Base-by-base conservation (phyloP, 2,113 vertebrate species). In the Neofelis nebulosa region DNA sequence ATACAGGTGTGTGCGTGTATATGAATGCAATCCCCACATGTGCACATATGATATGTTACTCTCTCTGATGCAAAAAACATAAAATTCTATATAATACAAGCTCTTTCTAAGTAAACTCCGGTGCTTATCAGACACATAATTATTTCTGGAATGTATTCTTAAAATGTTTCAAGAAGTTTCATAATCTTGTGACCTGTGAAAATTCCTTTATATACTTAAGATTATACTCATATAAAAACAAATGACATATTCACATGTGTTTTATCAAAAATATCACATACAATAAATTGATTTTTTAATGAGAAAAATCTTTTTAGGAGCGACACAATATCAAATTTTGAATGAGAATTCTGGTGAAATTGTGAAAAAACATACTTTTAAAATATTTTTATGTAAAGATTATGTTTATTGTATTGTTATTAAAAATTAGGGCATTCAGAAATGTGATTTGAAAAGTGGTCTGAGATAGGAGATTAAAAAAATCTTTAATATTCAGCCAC, bases 401-500 rank as follows among this genome's bases (percentile, higher is more conserved):
- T 93, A 38, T 69, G 21, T 38, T 55, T 94, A 91, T 65, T 95
- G 31, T 50, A 81, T 79, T 94, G 36, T 94, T 95, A 93, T 94
- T 93, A 52, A 94, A 87, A 73, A 86, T 81, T 84, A 55, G 23
- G 31, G 13, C n/a, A 52, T 95, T 93, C 65, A 74, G 66, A 93
- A 41, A 91, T 69, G 27, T 95, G 36, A 97, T 95, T 95, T 97
- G 76, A 80, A 96, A 91, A 95, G 48, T 91, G 29, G 1, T 63
- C 33, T 66, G 74, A 84, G n/a, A 91, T 78, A 52, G 15, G 71
- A 63, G 79, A 93, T 91, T 11, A 45, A 94, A 97, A 95, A 31
- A 48, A 78, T 19, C 68, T 95, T 82, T 93, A 96, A 96, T 94
- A 91, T 93, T 89, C 81, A 94, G n/a, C 61, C 68, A 91, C 89